phyloP scores from a whole-genome alignment of 1,140 invertebrate genomes.

The Sogatella furcifera region DNA sequence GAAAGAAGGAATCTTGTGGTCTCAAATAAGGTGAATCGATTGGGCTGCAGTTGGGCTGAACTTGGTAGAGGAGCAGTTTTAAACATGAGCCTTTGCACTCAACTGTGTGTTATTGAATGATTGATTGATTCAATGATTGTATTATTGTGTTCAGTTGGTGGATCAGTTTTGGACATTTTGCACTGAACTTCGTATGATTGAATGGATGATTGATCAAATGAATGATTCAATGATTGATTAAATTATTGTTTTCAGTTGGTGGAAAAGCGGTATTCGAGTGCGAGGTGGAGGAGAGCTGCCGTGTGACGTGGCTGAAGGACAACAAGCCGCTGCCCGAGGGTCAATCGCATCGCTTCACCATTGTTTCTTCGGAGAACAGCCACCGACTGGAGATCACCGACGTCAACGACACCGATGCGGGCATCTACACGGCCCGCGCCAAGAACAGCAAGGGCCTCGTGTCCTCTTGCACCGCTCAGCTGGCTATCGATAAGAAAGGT shows the following conservation, averaged over 20 bases:
- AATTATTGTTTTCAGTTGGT: conserved; percentile 53
- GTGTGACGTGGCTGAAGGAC: conserved; percentile 81
- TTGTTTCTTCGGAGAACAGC: conserved; percentile 40
- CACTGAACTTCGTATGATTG: no score
- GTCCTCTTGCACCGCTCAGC: conserved; percentile 64
- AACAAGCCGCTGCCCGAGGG: conserved; percentile 70
- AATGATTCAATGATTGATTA: no score
- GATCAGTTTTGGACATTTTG: no score
- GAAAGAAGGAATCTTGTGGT: no score
- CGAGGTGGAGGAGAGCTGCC: conserved; percentile 46
- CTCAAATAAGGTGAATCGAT: no score
- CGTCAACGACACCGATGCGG: conserved; percentile 69
- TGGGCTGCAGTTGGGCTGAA: no score
- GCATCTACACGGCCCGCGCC: conserved; percentile 86
- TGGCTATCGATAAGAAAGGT: conserved; percentile 44
- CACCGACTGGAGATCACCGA: conserved; percentile 69
- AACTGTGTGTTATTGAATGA: no score
- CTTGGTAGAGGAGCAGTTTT: no score
- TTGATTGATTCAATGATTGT: no score
- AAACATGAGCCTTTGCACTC: no score
- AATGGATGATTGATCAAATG: no score
- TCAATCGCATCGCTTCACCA: conserved; percentile 60
- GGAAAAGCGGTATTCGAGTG: conserved; percentile 78
- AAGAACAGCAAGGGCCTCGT: conserved; percentile 65
- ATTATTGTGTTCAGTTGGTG: no score